Conservation (phyloP, 2,888 invertebrate genomes). For the Reticulitermes lucifugus region DNA sequence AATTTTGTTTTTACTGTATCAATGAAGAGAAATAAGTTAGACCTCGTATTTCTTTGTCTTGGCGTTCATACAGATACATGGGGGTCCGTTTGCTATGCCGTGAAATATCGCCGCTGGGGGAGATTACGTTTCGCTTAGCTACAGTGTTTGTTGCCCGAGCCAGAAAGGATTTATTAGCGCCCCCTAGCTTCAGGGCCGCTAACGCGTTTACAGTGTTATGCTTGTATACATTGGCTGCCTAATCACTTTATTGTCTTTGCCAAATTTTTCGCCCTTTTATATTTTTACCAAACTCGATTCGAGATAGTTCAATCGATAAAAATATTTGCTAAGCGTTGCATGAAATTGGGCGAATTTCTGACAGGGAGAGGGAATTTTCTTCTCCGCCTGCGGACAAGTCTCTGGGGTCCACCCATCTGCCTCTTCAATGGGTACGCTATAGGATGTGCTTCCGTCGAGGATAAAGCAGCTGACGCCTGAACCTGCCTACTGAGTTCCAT, state of each 20-base stretch:
- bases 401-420: no score
- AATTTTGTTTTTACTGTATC: neutral
- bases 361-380: no score
- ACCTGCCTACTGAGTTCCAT: no score
- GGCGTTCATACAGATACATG: slow-evolving; percentile 14
- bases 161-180: slow-evolving; percentile 1
- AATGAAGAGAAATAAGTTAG: neutral
- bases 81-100: neutral
- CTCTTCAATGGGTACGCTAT: no score
- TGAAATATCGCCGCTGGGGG: slow-evolving; percentile 11
- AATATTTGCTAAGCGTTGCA: no score
- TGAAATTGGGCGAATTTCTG: no score
- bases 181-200: slow-evolving; percentile 9
- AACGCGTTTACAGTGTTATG: neutral
- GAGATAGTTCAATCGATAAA: no score
- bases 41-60: slow-evolving; percentile 10
- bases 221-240: neutral
- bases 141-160: slow-evolving; percentile 4
- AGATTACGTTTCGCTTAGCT: slow-evolving; percentile 19
- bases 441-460: no score
- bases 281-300: no score
- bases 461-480: no score
- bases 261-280: no score
- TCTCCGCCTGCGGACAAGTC: no score
- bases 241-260: neutral